Percentiles rank a stretch among this genome's conserved stretches.
Evolutionary conservation across 2,888 invertebrate genomes (phyloP).

Genomic region (Amitus sp.): DNA sequence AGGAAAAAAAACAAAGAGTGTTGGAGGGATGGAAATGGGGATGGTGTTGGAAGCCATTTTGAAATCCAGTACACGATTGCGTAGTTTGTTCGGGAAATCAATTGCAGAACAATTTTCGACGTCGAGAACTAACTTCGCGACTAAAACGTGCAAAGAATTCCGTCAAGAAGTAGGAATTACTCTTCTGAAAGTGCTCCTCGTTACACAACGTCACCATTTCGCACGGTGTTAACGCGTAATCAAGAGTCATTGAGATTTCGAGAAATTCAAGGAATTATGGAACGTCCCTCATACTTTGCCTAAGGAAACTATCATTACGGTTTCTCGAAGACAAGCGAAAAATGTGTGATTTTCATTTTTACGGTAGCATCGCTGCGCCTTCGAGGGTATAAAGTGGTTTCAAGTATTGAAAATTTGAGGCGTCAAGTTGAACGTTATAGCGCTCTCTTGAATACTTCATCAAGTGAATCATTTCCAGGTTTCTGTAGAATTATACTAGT

Average conservation of each 20-base stretch:
- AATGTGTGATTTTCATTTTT: slow-evolving; percentile 1
- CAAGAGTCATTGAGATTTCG: background rate
- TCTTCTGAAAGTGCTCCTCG: background rate
- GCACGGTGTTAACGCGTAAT: background rate
- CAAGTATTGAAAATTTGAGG: slow-evolving; percentile 8
- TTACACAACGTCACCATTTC: background rate
- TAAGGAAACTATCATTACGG: background rate
- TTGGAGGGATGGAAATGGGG: background rate
- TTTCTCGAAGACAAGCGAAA: background rate
- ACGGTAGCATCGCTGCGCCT: background rate
- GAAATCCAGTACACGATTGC: background rate
- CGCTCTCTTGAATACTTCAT: slow-evolving; percentile 10
- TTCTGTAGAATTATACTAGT: slow-evolving; percentile 3
- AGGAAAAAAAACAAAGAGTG: slow-evolving; percentile 1
- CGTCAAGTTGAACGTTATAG: slow-evolving; percentile 5
- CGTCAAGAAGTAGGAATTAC: background rate
- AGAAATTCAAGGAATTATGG: slow-evolving; percentile 1
- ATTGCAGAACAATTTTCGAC: background rate
- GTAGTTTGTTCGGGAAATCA: background rate
- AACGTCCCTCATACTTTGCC: background rate
- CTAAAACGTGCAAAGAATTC: background rate
- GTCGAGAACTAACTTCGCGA: background rate
- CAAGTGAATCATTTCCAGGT: background rate
- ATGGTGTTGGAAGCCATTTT: slow-evolving; percentile 6
- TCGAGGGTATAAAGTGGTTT: slow-evolving; percentile 5